A percentile compares a stretch with the other conserved stretches of the same genome.
These are phyloP conservation scores for Anastatus disparis DNA, from an alignment of 1,140 invertebrate species.

Conservation along the genomic window DNA sequence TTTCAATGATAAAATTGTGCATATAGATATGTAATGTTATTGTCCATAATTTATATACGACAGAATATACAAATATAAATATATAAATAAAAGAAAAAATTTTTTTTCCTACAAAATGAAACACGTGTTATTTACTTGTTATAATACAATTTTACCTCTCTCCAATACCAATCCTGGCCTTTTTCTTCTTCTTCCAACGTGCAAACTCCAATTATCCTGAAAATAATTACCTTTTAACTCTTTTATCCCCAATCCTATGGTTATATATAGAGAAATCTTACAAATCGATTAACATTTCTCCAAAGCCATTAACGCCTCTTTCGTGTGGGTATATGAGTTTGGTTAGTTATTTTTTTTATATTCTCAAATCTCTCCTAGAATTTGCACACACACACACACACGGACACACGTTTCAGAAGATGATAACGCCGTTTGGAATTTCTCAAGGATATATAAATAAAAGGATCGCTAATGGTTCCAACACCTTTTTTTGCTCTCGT, in stretches of 20 bases:
- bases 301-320: conserved; percentile 29
- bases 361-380: background rate
- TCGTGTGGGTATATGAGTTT: conserved; percentile 19
- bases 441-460: conserved; percentile 54
- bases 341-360: no score
- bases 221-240: background rate
- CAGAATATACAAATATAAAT: conserved; percentile 44
- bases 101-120: conserved; percentile 25
- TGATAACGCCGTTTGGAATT: conserved; percentile 60
- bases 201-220: conserved; percentile 8
- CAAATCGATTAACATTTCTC: conserved; percentile 39
- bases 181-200: background rate
- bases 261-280: conserved; percentile 8
- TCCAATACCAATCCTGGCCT: background rate
- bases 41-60: conserved; percentile 57
- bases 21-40: conserved; percentile 51
- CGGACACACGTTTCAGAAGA: no score
- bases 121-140: conserved; percentile 17
- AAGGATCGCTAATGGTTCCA: conserved; percentile 64
- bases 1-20: conserved; percentile 45
- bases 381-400: no score
- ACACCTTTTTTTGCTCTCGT: conserved; percentile 59
- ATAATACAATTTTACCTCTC: background rate
- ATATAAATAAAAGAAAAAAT: conserved; percentile 38
- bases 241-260: background rate